A percentile compares a stretch with the other conserved stretches of the same genome.
phyloP scores from a whole-genome alignment of 1,140 invertebrate species.

The Zaprionus ornatus region DNA sequence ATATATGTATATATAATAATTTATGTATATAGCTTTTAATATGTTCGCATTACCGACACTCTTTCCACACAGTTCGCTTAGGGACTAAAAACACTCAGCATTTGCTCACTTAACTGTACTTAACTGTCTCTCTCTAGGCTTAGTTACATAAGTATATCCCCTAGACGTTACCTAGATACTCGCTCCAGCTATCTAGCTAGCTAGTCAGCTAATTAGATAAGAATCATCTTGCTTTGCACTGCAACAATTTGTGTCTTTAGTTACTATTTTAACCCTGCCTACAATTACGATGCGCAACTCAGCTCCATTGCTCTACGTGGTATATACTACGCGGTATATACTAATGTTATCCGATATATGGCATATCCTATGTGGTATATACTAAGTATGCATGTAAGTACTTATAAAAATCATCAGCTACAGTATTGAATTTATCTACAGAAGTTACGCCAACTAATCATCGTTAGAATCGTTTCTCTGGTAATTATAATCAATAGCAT shows the following conservation, averaged over 20 bases:
- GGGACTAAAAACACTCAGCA: conserved; percentile 31
- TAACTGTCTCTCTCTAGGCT: conserved; percentile 39
- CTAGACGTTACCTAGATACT: conserved; percentile 2
- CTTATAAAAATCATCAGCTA: conserved; percentile 77
- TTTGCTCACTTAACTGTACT: conserved; percentile 29
- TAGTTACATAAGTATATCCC: conserved; percentile 15
- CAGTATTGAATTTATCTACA: conserved; percentile 77
- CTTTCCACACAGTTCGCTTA: conserved; percentile 8
- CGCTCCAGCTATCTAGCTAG: conserved; percentile 8
- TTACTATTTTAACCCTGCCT: conserved; percentile 78
- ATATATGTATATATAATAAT: conserved; percentile 70
- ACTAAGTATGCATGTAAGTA: conserved; percentile 47
- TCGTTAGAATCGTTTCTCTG: conserved; percentile 39
- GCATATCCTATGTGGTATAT: conserved; percentile 31
- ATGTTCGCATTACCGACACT: conserved; percentile 67
- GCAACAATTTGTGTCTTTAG: conserved; percentile 81
- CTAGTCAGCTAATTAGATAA: conserved; percentile 48
- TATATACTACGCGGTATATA: conserved; percentile 32
- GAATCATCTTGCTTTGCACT: conserved; percentile 68
- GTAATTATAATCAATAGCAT: conserved; percentile 31
- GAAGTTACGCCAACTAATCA: conserved; percentile 69
- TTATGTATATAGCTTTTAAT: conserved; percentile 67
- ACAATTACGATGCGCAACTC: conserved; percentile 42
- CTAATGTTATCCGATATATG: conserved; percentile 1
- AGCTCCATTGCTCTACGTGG: conserved; percentile 49